Conservation (phyloP, 2,797 vertebrate genomes). For the Coluber constrictor region DNA sequence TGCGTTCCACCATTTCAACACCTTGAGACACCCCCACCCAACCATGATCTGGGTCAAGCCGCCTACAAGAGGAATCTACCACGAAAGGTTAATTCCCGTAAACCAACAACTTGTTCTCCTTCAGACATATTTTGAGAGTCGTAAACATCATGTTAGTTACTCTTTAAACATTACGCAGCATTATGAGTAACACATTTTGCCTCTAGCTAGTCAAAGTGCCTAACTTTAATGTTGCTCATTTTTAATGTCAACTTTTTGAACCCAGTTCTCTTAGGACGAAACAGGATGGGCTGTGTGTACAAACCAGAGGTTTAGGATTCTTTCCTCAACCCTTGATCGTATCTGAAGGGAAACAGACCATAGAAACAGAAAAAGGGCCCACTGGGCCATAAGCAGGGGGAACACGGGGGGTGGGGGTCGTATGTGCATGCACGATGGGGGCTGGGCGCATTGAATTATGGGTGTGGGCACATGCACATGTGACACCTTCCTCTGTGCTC, state of each 20-base stretch:
- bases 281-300: neutral
- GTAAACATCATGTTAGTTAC: conserved; percentile 79
- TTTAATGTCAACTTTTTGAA: conserved; percentile 20
- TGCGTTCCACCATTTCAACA: conserved; percentile 52
- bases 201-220: conserved; percentile 44
- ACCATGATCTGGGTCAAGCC: conserved; percentile 53
- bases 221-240: conserved; percentile 33
- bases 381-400: too few relatives aligned
- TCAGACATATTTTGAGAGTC: conserved; percentile 72
- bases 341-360: neutral
- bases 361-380: too few relatives aligned
- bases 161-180: conserved; percentile 74
- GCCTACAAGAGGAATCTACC: conserved; percentile 59
- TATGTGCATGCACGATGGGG: too few relatives aligned
- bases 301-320: neutral
- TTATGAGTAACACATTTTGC: conserved; percentile 68
- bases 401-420: too few relatives aligned
- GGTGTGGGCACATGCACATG: too few relatives aligned
- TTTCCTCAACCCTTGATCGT: neutral
- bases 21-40: neutral
- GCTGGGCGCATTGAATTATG: too few relatives aligned
- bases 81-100: conserved; percentile 63
- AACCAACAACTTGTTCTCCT: conserved; percentile 65
- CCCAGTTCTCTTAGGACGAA: neutral
- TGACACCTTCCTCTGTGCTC: too few relatives aligned